Conservation (phyloP, 2,888 invertebrate genomes). For the Lasioglossum villosulum region DNA sequence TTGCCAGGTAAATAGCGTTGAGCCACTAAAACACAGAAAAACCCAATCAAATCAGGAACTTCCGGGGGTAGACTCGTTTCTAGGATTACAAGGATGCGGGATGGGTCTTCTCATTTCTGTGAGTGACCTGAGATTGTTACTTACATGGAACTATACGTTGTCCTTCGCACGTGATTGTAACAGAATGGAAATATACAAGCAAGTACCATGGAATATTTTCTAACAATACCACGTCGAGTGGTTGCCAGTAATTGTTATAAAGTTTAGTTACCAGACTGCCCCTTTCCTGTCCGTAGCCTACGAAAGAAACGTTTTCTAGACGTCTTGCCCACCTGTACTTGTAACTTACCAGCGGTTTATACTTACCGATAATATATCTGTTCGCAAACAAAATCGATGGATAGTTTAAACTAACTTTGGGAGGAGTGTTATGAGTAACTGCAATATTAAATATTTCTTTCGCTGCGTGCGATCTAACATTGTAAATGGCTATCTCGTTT, state of each 20-base stretch:
- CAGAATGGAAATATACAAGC: conserved; percentile 95
- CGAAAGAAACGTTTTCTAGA: not conserved
- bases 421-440: conserved; percentile 86
- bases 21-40: conserved; percentile 77
- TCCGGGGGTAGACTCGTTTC: no score
- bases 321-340: not conserved
- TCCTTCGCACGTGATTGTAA: conserved; percentile 88
- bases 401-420: conserved; percentile 86
- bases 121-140: no score
- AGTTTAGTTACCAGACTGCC: conserved; percentile 95
- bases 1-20: conserved; percentile 90
- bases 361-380: conserved; percentile 89
- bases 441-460: conserved; percentile 89
- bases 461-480: conserved; percentile 85
- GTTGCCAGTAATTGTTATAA: conserved; percentile 91
- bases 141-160: conserved; percentile 86
- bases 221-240: conserved; percentile 92
- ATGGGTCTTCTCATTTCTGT: no score
- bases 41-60: not conserved
- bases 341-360: not conserved
- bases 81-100: no score
- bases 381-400: conserved; percentile 91
- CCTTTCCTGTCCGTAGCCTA: conserved; percentile 95
- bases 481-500: conserved; percentile 89
- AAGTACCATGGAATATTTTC: conserved; percentile 97